phyloP scores from a whole-genome alignment of 2,113 vertebrate genomes.

The Picathartes gymnocephalus region DNA sequence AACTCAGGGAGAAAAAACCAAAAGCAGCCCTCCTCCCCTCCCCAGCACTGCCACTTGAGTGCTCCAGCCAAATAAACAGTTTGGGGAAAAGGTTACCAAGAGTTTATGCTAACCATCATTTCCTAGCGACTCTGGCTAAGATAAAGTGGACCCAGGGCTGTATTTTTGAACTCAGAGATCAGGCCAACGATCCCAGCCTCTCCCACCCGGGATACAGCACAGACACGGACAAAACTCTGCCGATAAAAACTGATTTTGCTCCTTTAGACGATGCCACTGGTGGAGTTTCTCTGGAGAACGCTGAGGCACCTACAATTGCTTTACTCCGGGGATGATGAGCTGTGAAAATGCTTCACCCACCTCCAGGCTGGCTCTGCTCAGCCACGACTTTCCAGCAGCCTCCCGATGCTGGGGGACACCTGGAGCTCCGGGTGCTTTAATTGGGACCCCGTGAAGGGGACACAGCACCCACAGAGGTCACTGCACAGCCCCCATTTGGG shows the following conservation, averaged over 20 bases:
- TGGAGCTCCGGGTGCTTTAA: not conserved
- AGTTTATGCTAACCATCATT: not conserved
- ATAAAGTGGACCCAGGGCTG: not conserved
- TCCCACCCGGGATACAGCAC: rapidly evolving
- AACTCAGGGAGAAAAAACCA: not conserved
- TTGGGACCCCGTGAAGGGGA: not conserved
- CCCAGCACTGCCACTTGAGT: not conserved
- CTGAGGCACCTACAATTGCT: rapidly evolving
- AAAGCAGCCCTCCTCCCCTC: not conserved
- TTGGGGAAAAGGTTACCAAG: not conserved
- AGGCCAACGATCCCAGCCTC: not conserved
- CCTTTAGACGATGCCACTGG: not conserved
- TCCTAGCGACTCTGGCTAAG: not conserved
- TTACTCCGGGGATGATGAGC: rapidly evolving
- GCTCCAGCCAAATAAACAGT: not conserved
- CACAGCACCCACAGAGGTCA: not conserved
- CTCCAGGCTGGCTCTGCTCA: not conserved
- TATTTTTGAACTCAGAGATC: not conserved
- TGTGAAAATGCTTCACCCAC: rapidly evolving
- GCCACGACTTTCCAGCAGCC: not conserved
- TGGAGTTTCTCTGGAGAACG: rapidly evolving
- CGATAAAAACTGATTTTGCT: rapidly evolving
- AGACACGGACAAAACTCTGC: rapidly evolving
- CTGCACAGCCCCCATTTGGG: not conserved
- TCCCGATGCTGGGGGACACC: not conserved